These are phyloP conservation scores for Aphelocoma californica DNA, from an alignment of 2,797 vertebrate species.

Conservation along the genomic window DNA sequence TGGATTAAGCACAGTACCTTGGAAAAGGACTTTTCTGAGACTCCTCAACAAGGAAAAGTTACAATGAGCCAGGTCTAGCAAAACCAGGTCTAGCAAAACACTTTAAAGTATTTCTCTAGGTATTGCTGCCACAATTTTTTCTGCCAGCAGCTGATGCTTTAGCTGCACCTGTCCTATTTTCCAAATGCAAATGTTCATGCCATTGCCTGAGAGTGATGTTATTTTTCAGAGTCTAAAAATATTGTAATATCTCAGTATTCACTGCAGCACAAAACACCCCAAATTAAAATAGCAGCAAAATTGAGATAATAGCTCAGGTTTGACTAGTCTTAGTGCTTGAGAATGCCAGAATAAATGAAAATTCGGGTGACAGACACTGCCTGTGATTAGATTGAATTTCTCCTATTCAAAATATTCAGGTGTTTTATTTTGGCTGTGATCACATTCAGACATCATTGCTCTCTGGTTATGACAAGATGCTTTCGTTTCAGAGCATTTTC, in stretches of 20 bases:
- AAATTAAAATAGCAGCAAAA: not conserved
- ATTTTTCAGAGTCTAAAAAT: slow-evolving; percentile 1
- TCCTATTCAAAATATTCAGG: not conserved
- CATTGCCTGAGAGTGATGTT: not conserved
- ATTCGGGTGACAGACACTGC: not conserved
- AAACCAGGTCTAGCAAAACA: not conserved
- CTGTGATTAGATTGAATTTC: not conserved
- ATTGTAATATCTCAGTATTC: not conserved
- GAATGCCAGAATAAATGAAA: not conserved
- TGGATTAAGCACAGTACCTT: not conserved
- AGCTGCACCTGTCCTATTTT: not conserved
- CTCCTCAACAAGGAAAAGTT: not conserved
- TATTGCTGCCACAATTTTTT: not conserved
- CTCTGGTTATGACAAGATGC: not conserved
- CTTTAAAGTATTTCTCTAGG: not conserved
- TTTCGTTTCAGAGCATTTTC: not conserved
- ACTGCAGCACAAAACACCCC: not conserved
- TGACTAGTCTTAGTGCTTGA: not conserved
- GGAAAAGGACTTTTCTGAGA: not conserved
- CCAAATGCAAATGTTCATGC: not conserved
- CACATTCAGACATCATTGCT: rapidly evolving
- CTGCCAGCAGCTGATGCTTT: not conserved
- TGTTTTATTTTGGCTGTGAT: not conserved
- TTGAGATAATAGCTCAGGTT: not conserved
- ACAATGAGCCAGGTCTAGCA: not conserved